A percentile compares a stretch with the other conserved stretches of the same genome.
Conservation (phyloP, 2,888 invertebrate species). For the Mylabris sibirica region DNA sequence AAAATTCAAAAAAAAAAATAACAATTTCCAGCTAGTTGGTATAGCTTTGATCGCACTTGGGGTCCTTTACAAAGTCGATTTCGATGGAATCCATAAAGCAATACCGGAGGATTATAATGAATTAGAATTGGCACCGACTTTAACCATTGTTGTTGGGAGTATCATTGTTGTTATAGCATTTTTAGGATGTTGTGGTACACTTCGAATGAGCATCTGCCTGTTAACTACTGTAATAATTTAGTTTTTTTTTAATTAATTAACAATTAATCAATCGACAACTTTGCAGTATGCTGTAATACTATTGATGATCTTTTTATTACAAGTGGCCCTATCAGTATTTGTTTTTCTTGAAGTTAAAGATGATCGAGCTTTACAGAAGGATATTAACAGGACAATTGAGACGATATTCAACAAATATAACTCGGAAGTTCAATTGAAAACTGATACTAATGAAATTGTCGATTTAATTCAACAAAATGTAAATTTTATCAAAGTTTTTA, state of each 20-base stretch:
- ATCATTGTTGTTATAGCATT: not conserved
- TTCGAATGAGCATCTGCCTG: slow-evolving; percentile 23
- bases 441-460: slow-evolving; percentile 62
- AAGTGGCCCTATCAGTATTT: slow-evolving; percentile 58
- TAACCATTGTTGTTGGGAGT: slow-evolving; percentile 22
- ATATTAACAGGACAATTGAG: slow-evolving; percentile 39
- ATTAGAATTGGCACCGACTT: slow-evolving; percentile 24
- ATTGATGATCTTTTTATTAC: not conserved
- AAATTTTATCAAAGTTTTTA: slow-evolving; percentile 29
- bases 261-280: not conserved
- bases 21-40: slow-evolving; percentile 22
- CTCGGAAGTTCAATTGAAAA: slow-evolving; percentile 36
- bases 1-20: not conserved
- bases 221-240: slow-evolving; percentile 4
- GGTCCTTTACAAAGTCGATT: slow-evolving; percentile 16
- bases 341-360: slow-evolving; percentile 70
- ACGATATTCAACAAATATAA: slow-evolving; percentile 61
- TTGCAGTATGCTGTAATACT: slow-evolving; percentile 7
- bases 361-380: slow-evolving; percentile 57
- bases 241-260: not conserved
- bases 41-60: slow-evolving; percentile 27
- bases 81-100: slow-evolving; percentile 18
- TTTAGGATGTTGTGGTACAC: slow-evolving; percentile 13
- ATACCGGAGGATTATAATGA: slow-evolving; percentile 22
- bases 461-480: slow-evolving; percentile 70